phyloP scores from a whole-genome alignment of 2,888 invertebrate genomes.

The Tiphia femorata region DNA sequence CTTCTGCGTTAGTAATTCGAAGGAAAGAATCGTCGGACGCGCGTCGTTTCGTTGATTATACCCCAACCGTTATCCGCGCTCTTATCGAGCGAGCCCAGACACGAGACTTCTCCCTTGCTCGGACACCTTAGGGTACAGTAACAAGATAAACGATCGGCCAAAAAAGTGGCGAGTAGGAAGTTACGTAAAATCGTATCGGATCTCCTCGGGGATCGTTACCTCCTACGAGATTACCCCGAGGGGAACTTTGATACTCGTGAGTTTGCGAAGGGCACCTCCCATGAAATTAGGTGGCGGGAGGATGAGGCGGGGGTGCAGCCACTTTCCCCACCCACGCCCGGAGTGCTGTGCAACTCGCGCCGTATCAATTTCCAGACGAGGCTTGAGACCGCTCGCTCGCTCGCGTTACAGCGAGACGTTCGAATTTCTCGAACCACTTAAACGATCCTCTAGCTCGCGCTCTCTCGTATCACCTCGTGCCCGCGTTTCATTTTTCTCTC shows the following conservation, averaged over 20 bases:
- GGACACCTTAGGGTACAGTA: too few relatives aligned
- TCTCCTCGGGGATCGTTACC: conserved; percentile 15
- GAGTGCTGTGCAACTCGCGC: conserved; percentile 1
- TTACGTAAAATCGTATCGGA: conserved; percentile 10
- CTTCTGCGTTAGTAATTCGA: background rate
- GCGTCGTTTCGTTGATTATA: conserved; percentile 4
- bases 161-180: background rate
- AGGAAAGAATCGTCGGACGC: background rate
- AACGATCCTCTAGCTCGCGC: too few relatives aligned
- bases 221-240: conserved; percentile 2
- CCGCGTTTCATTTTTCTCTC: too few relatives aligned
- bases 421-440: too few relatives aligned
- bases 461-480: too few relatives aligned
- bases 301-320: too few relatives aligned
- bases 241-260: conserved; percentile 22
- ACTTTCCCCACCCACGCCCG: conserved; percentile 1
- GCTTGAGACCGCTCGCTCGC: too few relatives aligned
- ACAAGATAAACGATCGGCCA: too few relatives aligned
- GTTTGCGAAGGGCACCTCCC: conserved; percentile 26
- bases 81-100: background rate
- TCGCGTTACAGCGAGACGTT: background rate
- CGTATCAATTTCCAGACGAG: conserved; percentile 21
- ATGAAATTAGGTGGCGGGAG: conserved; percentile 26
- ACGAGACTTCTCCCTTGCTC: too few relatives aligned
- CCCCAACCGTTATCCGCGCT: too few relatives aligned